Evolutionary conservation across 2,113 vertebrate species (phyloP).

Genomic region (Ictalurus furcatus): DNA sequence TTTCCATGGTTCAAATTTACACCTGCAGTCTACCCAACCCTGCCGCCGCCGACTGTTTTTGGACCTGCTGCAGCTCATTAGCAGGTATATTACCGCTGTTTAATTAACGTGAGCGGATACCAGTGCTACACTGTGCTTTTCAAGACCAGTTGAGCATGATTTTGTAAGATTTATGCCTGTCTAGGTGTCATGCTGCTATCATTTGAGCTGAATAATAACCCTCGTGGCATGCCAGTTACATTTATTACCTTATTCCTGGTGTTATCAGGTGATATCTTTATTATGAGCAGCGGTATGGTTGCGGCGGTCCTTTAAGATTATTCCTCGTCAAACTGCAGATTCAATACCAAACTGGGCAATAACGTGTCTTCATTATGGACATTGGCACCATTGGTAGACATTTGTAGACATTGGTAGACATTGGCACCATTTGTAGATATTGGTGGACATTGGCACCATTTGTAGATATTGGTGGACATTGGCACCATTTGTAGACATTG

Average conservation of each 20-base stretch:
- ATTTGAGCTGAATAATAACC: neutral
- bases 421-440: no score
- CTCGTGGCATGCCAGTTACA: neutral
- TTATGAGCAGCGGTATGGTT: neutral
- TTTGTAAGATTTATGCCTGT: neutral
- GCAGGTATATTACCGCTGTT: conserved; percentile 17
- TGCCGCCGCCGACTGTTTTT: neutral
- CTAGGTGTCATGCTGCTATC: neutral
- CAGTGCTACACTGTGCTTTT: neutral
- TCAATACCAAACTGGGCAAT: neutral
- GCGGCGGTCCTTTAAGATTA: neutral
- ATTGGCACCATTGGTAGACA: no score
- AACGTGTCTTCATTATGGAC: neutral
- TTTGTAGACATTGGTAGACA: no score
- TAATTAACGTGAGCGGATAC: neutral
- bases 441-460: no score
- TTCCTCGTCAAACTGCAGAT: neutral
- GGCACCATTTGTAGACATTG: no score
- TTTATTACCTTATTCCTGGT: neutral
- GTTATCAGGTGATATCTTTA: neutral
- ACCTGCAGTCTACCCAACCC: conserved; percentile 23
- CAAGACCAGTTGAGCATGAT: neutral
- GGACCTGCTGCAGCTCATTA: conserved; percentile 33
- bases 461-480: no score
- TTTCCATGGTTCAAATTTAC: conserved; percentile 24